phyloP scores from a whole-genome alignment of 2,888 invertebrate species.

The Litoditis marina region DNA sequence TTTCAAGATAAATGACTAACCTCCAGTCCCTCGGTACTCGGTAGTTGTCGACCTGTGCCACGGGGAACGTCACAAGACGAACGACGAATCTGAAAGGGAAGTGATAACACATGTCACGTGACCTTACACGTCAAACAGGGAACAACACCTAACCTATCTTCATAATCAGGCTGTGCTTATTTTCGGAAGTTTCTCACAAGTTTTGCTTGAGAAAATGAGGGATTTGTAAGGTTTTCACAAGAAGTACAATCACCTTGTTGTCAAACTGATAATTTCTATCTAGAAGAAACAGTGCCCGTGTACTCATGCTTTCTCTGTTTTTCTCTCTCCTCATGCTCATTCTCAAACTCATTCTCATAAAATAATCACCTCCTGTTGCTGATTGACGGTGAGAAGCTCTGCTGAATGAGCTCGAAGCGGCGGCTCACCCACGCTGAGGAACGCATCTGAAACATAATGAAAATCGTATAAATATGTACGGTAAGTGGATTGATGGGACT shows the following conservation, averaged over 20 bases:
- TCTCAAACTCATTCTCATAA: neutral
- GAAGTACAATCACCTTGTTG: too few relatives aligned
- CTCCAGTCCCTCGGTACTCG: slow-evolving; percentile 43
- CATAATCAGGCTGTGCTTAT: too few relatives aligned
- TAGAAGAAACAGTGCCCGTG: too few relatives aligned
- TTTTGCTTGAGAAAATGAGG: too few relatives aligned
- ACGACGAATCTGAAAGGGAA: slow-evolving; percentile 24
- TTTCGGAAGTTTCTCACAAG: too few relatives aligned
- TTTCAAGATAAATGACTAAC: slow-evolving; percentile 22
- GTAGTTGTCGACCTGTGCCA: slow-evolving; percentile 40
- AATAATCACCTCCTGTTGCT: slow-evolving; percentile 10
- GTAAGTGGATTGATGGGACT: too few relatives aligned
- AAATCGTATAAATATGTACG: too few relatives aligned
- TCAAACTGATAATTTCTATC: too few relatives aligned
- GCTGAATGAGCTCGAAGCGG: slow-evolving; percentile 37
- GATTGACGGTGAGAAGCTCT: slow-evolving; percentile 19
- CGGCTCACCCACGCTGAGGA: slow-evolving; percentile 33
- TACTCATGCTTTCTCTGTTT: neutral
- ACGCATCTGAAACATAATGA: slow-evolving; percentile 12
- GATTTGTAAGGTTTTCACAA: too few relatives aligned
- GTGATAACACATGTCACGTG: too few relatives aligned
- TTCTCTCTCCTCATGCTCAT: neutral
- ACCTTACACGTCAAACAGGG: too few relatives aligned
- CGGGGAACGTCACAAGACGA: slow-evolving; percentile 43
- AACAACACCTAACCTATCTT: too few relatives aligned